Percentiles rank a stretch among this genome's conserved stretches.
phyloP scores from a whole-genome alignment of 2,797 vertebrate genomes.

The Sebastes flavidus region DNA sequence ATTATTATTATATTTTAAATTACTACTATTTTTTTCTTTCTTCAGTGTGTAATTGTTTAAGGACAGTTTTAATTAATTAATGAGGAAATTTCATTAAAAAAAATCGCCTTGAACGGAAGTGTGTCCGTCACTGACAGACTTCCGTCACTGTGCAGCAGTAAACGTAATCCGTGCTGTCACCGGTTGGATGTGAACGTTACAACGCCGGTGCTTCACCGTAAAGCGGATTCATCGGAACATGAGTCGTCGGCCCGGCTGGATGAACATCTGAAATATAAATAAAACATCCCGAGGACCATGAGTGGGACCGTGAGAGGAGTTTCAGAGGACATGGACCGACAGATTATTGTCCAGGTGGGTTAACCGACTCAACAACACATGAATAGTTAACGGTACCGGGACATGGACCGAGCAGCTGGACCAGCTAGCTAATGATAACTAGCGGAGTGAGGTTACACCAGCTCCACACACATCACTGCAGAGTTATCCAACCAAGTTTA shows the following conservation, averaged over 20 bases:
- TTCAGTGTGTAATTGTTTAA: background rate
- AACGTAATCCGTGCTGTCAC: conserved; percentile 25
- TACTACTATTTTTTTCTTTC: background rate
- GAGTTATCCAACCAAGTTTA: background rate
- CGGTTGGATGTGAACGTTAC: background rate
- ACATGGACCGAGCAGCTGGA: background rate
- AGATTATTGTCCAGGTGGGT: conserved; percentile 69
- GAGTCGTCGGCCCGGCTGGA: background rate
- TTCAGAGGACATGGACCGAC: conserved; percentile 65
- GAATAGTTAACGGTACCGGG: background rate
- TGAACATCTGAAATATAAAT: background rate
- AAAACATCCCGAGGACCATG: conserved; percentile 3
- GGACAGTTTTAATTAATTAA: background rate
- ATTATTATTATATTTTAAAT: background rate
- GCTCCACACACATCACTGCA: background rate
- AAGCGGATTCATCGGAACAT: background rate
- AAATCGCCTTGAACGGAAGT: conserved; percentile 18
- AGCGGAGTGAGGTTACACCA: background rate
- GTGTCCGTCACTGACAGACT: conserved; percentile 52
- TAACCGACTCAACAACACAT: too few relatives aligned
- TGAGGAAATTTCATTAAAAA: background rate
- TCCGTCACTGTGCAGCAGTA: conserved; percentile 62
- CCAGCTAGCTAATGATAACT: conserved; percentile 12
- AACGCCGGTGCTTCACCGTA: background rate
- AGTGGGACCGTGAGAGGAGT: conserved; percentile 25